Conservation (phyloP, 2,888 invertebrate species). For the Synergus laeviventris region DNA sequence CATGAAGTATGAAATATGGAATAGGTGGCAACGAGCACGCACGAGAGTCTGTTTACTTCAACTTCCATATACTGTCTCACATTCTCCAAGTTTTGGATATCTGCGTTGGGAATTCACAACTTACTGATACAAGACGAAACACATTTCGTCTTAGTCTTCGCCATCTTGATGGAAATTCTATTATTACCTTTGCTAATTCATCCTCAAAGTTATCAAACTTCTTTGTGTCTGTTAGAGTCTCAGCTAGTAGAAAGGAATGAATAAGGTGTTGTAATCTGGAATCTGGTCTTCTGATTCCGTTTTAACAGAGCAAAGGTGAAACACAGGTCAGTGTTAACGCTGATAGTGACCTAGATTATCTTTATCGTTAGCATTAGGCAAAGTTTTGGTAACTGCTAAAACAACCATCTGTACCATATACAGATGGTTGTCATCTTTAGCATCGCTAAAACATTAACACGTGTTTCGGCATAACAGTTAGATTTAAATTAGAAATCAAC, state of each 20-base stretch:
- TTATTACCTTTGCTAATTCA: slow-evolving; percentile 27
- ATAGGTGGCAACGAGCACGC: slow-evolving; percentile 18
- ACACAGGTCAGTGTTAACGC: not conserved
- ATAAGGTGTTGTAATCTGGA: not conserved
- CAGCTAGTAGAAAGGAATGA: not conserved
- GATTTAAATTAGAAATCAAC: too few species aligned
- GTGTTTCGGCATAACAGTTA: too few species aligned
- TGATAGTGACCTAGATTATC: not conserved
- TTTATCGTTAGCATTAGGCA: not conserved
- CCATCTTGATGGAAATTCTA: slow-evolving; percentile 38
- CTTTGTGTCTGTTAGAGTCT: not conserved
- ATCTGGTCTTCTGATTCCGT: not conserved
- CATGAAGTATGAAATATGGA: slow-evolving; percentile 23
- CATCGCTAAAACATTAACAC: too few species aligned
- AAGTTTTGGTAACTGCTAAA: too few species aligned
- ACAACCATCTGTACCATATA: too few species aligned
- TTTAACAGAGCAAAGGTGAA: not conserved
- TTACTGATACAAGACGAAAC: not conserved
- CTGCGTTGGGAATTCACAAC: not conserved
- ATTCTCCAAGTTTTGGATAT: slow-evolving; percentile 22
- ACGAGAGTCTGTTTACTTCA: slow-evolving; percentile 27
- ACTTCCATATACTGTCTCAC: not conserved
- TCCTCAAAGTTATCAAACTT: not conserved
- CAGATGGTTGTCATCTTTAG: too few species aligned
- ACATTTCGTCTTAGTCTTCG: slow-evolving; percentile 19